Evolutionary conservation across 1,140 invertebrate genomes (phyloP).

Genomic region (Sarcophaga bullata): DNA sequence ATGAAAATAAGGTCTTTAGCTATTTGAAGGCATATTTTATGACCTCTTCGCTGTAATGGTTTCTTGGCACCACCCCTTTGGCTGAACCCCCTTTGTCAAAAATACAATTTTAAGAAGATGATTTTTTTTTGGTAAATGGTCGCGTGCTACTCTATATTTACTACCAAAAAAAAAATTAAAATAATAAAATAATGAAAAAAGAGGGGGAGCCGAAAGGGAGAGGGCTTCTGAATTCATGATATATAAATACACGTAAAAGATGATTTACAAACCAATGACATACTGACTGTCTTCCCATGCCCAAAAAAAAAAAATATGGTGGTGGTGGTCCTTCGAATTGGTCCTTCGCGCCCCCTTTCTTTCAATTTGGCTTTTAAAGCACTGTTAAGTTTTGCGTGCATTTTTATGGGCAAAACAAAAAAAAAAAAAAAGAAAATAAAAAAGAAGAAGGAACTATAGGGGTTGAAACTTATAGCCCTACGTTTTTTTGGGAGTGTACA

Average conservation of each 20-base stretch:
- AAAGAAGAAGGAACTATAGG: no score
- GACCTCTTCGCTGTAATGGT: neutral
- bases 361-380: no score
- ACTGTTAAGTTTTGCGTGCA: neutral
- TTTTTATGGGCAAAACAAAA: neutral
- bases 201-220: neutral
- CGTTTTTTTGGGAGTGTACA: neutral
- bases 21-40: neutral
- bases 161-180: neutral
- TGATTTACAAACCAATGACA: conserved; percentile 21
- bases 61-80: neutral
- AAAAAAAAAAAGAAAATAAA: neutral
- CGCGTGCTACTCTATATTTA: conserved; percentile 16
- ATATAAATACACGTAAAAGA: neutral
- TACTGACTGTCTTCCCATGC: neutral
- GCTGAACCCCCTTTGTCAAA: neutral
- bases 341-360: no score
- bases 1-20: neutral
- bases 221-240: neutral
- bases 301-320: neutral
- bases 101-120: neutral
- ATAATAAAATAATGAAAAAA: neutral
- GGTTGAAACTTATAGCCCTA: no score
- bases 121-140: neutral
- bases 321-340: neutral